These are phyloP conservation scores for Microctonus hyperodae DNA, from an alignment of 2,888 invertebrate genomes.

Conservation along the genomic window DNA sequence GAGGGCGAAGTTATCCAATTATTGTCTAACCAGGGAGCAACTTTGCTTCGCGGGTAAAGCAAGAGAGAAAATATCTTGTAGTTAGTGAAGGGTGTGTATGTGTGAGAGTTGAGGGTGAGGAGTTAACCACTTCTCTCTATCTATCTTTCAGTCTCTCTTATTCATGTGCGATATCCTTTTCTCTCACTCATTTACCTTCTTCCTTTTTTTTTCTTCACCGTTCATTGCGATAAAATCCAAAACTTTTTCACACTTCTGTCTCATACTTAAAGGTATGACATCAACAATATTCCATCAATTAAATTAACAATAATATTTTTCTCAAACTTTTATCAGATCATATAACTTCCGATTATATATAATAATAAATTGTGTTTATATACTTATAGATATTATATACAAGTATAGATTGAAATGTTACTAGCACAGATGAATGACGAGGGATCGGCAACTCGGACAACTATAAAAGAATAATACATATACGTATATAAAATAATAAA, in stretches of 20 bases:
- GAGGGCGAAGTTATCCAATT: constrained; percentile 63
- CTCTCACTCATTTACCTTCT: neutral
- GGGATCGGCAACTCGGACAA: constrained; percentile 5
- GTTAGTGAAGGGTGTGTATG: too few species aligned
- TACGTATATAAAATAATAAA: neutral
- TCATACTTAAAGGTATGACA: constrained; percentile 15
- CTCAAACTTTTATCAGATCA: constrained; percentile 6
- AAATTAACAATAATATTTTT: constrained; percentile 20
- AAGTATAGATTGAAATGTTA: constrained; percentile 3
- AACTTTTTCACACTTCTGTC: constrained; percentile 2
- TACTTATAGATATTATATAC: constrained; percentile 4
- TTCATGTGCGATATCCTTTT: constrained; percentile 40
- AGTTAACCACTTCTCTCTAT: constrained; percentile 36
- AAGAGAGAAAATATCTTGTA: too few species aligned
- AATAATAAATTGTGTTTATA: too few species aligned
- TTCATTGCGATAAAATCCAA: constrained; percentile 12
- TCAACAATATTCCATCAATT: constrained; percentile 24
- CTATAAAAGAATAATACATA: constrained; percentile 8
- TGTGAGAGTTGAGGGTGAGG: constrained; percentile 37
- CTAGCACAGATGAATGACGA: constrained; percentile 24
- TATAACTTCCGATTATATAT: too few species aligned
- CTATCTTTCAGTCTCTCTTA: constrained; percentile 35
- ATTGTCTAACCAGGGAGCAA: constrained; percentile 64
- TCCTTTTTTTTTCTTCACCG: neutral
- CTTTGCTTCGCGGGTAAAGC: constrained; percentile 58